Evolutionary conservation across 2,888 invertebrate species (phyloP), one percentile per base, ranked within the genome.

Genomic region (Meganola albula): DNA sequence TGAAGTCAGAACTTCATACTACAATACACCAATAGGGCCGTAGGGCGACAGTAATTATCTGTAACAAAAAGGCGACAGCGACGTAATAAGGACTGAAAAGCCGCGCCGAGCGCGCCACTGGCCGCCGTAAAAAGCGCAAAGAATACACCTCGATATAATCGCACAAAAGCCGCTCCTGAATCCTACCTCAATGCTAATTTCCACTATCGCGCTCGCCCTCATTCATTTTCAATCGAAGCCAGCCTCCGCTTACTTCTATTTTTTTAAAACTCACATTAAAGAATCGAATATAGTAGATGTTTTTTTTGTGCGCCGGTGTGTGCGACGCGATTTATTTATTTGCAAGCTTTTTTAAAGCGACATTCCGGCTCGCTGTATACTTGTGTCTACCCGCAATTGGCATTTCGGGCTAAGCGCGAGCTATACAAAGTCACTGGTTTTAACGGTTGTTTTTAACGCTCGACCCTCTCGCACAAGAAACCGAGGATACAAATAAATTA

Each of bases 181-280:
- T 82, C 82, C 80, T 77, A 73, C 77, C 78, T 80, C 85, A 74
- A 87, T 87, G 87, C 87, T 87, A 87, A 87, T 87, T 87, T 85
- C 86, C 83, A 83, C 85, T 86, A 86, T 86, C 86, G 84, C 77
- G 75, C 67, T 78, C 84, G 77, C 76, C 73, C 84, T 84, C 85
- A 83, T 84, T 85, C 85, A 84, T 85, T 85, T 85, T 83, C 85
- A 84, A 85, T 85, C 83, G 83, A 69, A 83, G 74, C 37, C 78
- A 74, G 71, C 63, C 72, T 75, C 74, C 65, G 73, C 66, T 75
- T 75, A 64, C 72, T 80, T 79, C 79, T 83, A 82, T 85, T 84
- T 85, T 85, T 84, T 82, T 65, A 44, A 73, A 61, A 77, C 79
- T 78, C 85, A 83, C 84, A 83, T 85, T 83, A 78, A 85, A 86